These are phyloP conservation scores for Leptothorax acervorum DNA, from an alignment of 2,888 invertebrate genomes.

Conservation along the genomic window DNA sequence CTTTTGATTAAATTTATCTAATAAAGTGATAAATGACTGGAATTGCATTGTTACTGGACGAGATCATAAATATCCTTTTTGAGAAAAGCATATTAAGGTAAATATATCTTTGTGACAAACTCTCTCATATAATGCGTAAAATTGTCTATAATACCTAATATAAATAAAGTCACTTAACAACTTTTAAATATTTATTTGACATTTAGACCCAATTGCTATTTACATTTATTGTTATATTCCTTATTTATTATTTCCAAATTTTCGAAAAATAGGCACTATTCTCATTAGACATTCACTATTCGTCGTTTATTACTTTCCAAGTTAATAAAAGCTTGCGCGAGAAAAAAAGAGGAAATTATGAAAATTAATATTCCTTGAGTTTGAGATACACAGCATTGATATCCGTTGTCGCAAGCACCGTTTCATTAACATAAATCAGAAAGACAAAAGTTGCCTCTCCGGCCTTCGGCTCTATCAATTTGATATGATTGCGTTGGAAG, in stretches of 20 bases:
- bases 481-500: not conserved
- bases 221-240: too few species aligned
- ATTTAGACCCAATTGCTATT: too few species aligned
- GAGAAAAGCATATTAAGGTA: too few species aligned
- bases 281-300: not conserved
- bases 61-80: too few species aligned
- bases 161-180: not conserved
- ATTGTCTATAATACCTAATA: not conserved
- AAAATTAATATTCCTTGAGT: not conserved
- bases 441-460: not conserved
- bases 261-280: not conserved
- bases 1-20: not conserved
- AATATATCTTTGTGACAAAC: not conserved
- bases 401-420: not conserved
- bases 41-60: too few species aligned
- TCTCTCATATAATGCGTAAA: not conserved
- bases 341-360: not conserved
- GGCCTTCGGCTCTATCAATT: slow-evolving; percentile 34
- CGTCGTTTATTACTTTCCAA: not conserved
- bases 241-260: too few species aligned
- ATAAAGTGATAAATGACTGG: not conserved
- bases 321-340: not conserved
- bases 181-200: too few species aligned
- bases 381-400: not conserved
- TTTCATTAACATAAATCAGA: slow-evolving; percentile 16